Conservation (phyloP, 2,797 vertebrate genomes). For the Adelosebastes latens region DNA sequence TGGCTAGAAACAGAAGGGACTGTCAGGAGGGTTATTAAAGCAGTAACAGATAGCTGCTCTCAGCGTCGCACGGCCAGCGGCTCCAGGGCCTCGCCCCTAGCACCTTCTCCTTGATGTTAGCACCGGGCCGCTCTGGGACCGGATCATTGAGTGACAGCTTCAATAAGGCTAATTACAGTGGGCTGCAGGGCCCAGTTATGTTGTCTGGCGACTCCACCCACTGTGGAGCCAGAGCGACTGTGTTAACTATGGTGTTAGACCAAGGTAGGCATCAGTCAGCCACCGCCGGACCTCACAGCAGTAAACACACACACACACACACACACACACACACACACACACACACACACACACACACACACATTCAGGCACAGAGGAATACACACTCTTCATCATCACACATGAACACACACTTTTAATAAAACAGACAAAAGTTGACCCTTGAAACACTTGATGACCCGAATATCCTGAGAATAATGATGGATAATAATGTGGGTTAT, state of each 20-base stretch:
- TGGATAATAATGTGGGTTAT: not conserved
- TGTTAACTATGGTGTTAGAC: constrained; percentile 75
- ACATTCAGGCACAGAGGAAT: not conserved
- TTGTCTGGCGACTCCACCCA: constrained; percentile 80
- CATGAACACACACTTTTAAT: not conserved
- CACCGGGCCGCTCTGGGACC: constrained; percentile 61
- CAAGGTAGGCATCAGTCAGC: constrained; percentile 73
- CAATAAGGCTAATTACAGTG: constrained; percentile 83
- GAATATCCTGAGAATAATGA: not conserved
- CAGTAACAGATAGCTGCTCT: constrained; percentile 74
- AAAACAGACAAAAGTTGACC: not conserved
- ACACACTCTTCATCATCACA: not conserved
- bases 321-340: constrained; percentile 54
- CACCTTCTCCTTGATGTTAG: constrained; percentile 74
- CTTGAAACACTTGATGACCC: not conserved
- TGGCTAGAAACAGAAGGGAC: constrained; percentile 51
- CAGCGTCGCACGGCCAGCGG: constrained; percentile 46
- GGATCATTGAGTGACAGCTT: constrained; percentile 79
- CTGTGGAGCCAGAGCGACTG: constrained; percentile 76
- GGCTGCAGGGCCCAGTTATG: constrained; percentile 77
- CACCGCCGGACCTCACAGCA: constrained; percentile 67
- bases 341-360: constrained; percentile 47
- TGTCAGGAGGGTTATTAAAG: constrained; percentile 70
- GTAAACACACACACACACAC: constrained; percentile 67
- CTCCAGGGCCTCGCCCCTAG: constrained; percentile 51